These are phyloP conservation scores for Ectobius pallidus DNA, from an alignment of 2,888 invertebrate genomes.

Conservation along the genomic window DNA sequence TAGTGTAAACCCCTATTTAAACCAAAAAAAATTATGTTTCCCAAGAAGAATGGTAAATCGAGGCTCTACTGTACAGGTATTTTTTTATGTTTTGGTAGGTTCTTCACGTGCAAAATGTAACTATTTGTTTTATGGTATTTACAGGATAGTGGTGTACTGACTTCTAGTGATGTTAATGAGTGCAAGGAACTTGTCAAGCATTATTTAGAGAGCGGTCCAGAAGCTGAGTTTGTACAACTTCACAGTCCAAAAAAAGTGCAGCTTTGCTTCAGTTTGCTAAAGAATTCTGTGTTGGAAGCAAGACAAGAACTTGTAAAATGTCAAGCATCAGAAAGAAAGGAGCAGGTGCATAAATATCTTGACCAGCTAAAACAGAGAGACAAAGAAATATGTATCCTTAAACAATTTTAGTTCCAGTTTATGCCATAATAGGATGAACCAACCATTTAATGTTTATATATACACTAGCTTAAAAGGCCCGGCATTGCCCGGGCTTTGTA, in stretches of 20 bases:
- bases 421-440: too few relatives aligned
- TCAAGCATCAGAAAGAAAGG: conserved; percentile 20
- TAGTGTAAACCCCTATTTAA: too few relatives aligned
- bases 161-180: conserved; percentile 46
- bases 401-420: background rate
- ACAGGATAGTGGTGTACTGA: too few relatives aligned
- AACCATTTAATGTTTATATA: too few relatives aligned
- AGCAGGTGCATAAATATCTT: conserved; percentile 49
- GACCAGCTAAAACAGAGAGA: conserved; percentile 52
- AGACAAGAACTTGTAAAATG: conserved; percentile 12
- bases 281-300: conserved; percentile 42
- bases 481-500: too few relatives aligned
- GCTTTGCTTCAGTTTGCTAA: conserved; percentile 52
- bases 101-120: too few relatives aligned
- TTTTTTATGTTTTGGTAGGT: too few relatives aligned
- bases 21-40: too few relatives aligned
- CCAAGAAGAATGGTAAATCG: too few relatives aligned
- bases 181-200: conserved; percentile 47
- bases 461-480: too few relatives aligned
- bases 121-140: too few relatives aligned
- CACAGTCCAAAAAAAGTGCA: conserved; percentile 51
- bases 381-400: conserved; percentile 53
- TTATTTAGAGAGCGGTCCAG: conserved; percentile 46
- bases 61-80: too few relatives aligned
- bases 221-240: conserved; percentile 46